Evolutionary conservation across 2,888 invertebrate genomes (phyloP), one percentile per base, ranked within the genome.

Genomic region (Andrena chrysosceles): DNA sequence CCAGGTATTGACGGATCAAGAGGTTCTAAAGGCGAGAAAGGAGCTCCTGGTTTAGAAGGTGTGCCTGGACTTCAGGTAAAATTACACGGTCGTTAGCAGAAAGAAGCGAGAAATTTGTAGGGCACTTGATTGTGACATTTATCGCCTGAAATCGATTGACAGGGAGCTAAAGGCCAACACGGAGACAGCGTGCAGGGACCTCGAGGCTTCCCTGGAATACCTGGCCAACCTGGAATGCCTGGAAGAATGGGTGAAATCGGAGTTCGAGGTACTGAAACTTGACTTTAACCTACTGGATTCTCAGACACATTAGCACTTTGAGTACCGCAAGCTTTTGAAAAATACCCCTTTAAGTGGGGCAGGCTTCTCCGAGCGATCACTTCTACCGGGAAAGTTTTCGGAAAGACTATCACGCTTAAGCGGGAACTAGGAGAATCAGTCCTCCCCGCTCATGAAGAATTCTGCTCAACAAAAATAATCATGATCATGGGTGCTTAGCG

Each of bases 181-280:
- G 95, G 95, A 49, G 94, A 93, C 76, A 96, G 96, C 70, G 89
- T 93, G 33, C 93, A 94, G 67, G 96, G 96, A 26, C 52, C 73
- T n/a, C 90, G 94, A 81, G 97, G 97, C n/a, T 91, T 92, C 20
- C 94, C 94, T n/a, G 95, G 95, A 77, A 87, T 91, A 8, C 90
- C 93, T 29, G 97, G 97, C 67, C 91, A 92, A 64, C 93, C 93
- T 73, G 97, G 96, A 84, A 91, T 93, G n/a, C 91, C 92, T 42
- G 95, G 95, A 67, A 86, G 89, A 71, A 84, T 90, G 3, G 94
- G 94, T 35, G 86, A 91, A 13, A 85, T 86, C 13, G 94, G 94
- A 35, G 63, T 86, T 2, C 89, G 81, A 84, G 94, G 93, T 92
- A 78, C 29, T 74, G 48, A 29, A 16, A 31, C 6, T 42, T 59